Evolutionary conservation across 2,113 vertebrate species (phyloP).

Genomic region (Sylvilagus bachmani): DNA sequence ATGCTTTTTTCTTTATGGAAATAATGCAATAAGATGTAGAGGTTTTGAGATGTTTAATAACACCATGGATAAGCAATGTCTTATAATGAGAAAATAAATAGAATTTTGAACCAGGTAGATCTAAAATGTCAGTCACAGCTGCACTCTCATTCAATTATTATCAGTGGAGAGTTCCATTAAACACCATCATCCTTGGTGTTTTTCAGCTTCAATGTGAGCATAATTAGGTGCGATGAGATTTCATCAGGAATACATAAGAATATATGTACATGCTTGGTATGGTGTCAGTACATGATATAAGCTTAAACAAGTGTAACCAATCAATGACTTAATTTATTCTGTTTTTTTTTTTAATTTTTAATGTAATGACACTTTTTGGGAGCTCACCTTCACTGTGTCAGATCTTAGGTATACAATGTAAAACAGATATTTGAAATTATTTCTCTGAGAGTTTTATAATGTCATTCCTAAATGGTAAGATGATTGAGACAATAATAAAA

Average conservation of each 20-base stretch:
- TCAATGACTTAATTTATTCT: neutral
- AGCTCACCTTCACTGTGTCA: neutral
- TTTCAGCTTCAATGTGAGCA: neutral
- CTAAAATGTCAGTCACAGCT: neutral
- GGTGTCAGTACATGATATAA: neutral
- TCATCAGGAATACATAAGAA: neutral
- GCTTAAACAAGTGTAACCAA: neutral
- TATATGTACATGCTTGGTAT: neutral
- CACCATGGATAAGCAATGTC: neutral
- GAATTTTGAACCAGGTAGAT: neutral
- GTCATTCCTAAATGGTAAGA: neutral
- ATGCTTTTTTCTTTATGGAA: conserved; percentile 15
- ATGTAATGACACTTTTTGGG: neutral
- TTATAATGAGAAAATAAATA: neutral
- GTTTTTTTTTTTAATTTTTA: neutral
- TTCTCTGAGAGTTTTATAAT: neutral
- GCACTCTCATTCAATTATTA: neutral
- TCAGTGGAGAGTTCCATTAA: neutral
- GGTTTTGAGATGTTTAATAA: neutral
- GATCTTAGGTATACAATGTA: neutral
- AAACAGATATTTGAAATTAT: conserved; percentile 13
- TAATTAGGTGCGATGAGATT: neutral
- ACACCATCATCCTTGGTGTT: neutral
- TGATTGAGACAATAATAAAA: neutral
- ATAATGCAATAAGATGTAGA: neutral